Base-by-base conservation (phyloP, 2,113 vertebrate genomes). In the Pelecanoides urinatrix region DNA sequence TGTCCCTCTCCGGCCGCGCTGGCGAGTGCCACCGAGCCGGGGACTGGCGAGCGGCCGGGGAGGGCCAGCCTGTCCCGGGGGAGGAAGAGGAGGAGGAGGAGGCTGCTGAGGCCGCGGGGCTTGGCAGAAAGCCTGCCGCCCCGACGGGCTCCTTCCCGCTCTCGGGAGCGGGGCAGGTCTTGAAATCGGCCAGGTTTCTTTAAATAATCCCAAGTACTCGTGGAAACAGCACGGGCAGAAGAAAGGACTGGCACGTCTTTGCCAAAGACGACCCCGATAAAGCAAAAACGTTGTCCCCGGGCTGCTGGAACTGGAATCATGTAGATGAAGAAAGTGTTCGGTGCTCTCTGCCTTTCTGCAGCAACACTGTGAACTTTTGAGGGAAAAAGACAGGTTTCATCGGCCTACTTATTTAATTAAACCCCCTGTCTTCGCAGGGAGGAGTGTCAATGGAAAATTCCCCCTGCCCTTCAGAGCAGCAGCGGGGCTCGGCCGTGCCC, bases 11-110 rank as follows among this genome's bases (percentile, higher is more conserved):
- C 38, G 74, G 49, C 42, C 36, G 0, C 0, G 32, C 77, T 22
- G 47, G 16, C 1, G 5, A 52, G 36, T 2, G 73, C 3, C 84
- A 32, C 36, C 7, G 0, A 7, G 56, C 50, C 1, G 4, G 38
- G 30, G 42, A 29, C 52, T 3, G 22, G 42, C 5, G 32, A 29
- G 49, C 0, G 1, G 77, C 0, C 4, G 29, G 45, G 19, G 22
- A 40, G 49, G 38, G 34, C 21, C 55, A 59, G 63, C 32, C 53
- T 16, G 44, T n/a, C 23, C 29, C 3, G 2, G 10, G 25, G 16
- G 13, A 32, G 12, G 16, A 63, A 0, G 49, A 86, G 23, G 66
- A 77, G 26, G 68, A 75, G 8, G 53, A 79, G 23, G 66, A 79
- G 40, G 70, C 9, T 8, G 77, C 13, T 21, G 68, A 50, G 38